Conservation (phyloP, 2,113 vertebrate species). For the zebrafish (Danio rerio) region GRCz12tu NC_133196.1:20603501-20604000, state of each 20-base stretch:
- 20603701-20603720: constrained; percentile 90
- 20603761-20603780: constrained; percentile 82
- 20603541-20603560: constrained; percentile 99
- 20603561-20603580: constrained; percentile 92
- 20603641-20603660: constrained; percentile 98
- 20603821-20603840: constrained; percentile 82
- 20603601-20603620: constrained; percentile 90
- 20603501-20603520: constrained; percentile 90
- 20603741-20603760: constrained; percentile 93
- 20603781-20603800: constrained; percentile 87
- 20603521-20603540: constrained; percentile 86
- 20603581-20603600: constrained; percentile 92
- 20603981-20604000: constrained; percentile 59
- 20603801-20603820: constrained; percentile 79
- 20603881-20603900: constrained; percentile 31
- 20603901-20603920: constrained; percentile 52
- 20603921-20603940: constrained; percentile 58
- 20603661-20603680: constrained; percentile 89
- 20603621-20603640: constrained; percentile 98
- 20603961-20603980: constrained; percentile 59
- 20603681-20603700: constrained; percentile 97
- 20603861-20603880: constrained; percentile 62
- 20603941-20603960: constrained; percentile 64
- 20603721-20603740: constrained; percentile 88
- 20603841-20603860: constrained; percentile 73